Percentiles rank a stretch among this genome's conserved stretches.
Conservation (phyloP, 2,888 invertebrate genomes). For the Andrena fulva region DNA sequence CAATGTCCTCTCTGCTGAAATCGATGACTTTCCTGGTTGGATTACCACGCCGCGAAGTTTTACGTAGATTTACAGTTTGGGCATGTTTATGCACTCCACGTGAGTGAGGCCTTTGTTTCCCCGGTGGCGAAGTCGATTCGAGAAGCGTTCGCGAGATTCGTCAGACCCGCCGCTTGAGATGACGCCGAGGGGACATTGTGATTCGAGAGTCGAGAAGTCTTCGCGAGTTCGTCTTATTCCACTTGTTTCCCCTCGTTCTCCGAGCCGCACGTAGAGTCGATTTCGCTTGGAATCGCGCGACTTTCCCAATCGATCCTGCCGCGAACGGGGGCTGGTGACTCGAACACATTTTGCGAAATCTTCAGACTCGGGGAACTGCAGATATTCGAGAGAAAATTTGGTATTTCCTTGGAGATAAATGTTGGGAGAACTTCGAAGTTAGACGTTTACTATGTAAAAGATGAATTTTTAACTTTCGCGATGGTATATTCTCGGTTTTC, state of each 20-base stretch:
- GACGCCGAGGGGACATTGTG: constrained; percentile 31
- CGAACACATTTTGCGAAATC: not conserved
- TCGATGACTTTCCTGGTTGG: no score
- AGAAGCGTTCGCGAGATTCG: not conserved
- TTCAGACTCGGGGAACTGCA: not conserved
- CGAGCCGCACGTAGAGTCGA: constrained; percentile 25
- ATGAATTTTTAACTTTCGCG: not conserved
- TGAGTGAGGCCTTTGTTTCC: not conserved
- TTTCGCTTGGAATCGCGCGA: constrained; percentile 16
- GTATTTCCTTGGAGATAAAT: not conserved
- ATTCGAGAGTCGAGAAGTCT: constrained; percentile 28
- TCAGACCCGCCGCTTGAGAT: constrained; percentile 7
- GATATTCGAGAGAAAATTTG: not conserved
- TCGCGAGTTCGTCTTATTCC: constrained; percentile 33
- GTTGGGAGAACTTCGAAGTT: not conserved
- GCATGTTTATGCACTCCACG: not conserved
- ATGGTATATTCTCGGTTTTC: not conserved
- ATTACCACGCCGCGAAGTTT: not conserved
- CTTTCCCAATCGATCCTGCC: constrained; percentile 24
- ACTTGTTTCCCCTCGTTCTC: not conserved
- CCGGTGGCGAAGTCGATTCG: not conserved
- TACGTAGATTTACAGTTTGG: not conserved
- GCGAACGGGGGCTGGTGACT: not conserved
- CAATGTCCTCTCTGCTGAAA: no score
- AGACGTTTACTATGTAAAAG: not conserved